Evolutionary conservation across 2,797 vertebrate species (phyloP).

Genomic region (Rhincodon typus): DNA sequence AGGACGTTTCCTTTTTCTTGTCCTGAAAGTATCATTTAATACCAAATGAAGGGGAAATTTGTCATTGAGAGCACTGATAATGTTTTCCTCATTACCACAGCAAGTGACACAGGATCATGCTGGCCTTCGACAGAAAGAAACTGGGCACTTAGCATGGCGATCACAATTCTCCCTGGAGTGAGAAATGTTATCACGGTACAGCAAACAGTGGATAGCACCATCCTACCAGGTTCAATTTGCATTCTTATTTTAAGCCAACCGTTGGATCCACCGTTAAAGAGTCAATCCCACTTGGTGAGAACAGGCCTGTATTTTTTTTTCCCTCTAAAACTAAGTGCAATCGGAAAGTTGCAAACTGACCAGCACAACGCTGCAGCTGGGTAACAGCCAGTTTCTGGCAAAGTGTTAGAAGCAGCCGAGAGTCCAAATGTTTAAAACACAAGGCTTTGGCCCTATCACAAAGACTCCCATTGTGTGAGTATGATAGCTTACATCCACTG

Average conservation of each 20-base stretch:
- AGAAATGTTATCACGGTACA: too few species aligned
- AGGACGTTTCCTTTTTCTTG: neutral
- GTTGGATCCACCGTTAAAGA: neutral
- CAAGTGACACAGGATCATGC: neutral
- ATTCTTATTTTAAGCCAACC: neutral
- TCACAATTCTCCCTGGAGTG: neutral
- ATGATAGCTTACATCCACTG: neutral
- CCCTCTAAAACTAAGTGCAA: neutral
- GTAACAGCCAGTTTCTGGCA: neutral
- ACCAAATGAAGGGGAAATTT: neutral
- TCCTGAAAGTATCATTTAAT: neutral
- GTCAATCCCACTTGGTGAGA: neutral
- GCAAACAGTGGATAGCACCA: neutral
- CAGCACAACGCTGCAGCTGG: neutral
- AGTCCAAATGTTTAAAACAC: neutral
- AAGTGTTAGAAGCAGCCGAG: neutral
- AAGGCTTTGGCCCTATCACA: neutral
- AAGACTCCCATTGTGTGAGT: neutral
- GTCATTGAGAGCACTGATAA: neutral
- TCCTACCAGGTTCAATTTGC: neutral
- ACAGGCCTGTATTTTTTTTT: neutral
- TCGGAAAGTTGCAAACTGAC: neutral
- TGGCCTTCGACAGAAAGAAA: neutral
- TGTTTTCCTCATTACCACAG: neutral
- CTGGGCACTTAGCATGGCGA: neutral